Evolutionary conservation across 2,113 vertebrate species (phyloP), one percentile per base, ranked within the genome.

Genomic region (Setophaga kirtlandii): DNA sequence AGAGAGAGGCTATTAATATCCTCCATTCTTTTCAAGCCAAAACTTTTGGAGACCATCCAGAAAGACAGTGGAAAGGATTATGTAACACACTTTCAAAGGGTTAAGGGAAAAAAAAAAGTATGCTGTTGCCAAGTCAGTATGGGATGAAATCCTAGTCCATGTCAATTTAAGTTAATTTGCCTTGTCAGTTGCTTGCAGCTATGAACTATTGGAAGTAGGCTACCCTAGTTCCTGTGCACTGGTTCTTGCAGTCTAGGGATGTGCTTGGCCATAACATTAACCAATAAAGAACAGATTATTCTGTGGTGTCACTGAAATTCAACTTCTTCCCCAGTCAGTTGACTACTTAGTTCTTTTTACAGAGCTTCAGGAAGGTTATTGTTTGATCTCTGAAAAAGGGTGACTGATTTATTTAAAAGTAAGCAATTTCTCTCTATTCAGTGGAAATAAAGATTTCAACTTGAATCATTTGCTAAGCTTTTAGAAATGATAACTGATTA

Each of bases 131-230:
- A 53, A 39, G 27, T 73, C 73, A 56, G 41, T 49, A 73, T 69
- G 71, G 86, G 55, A 73, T 92, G 73, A 92, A 92, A 65, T 77
- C 58, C 86, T 73, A 52, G 75, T 71, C 58, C 19, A 2, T 68
- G 79, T 65, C 71, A 44, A 6, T 62, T 85, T 28, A 44, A 85
- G 12, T 90, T 92, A 77, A 74, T 90, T 65, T 90, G 49, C 31
- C 85, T 83, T 93, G 60, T 71, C 58, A 44, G 58, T 83, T 86
- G 59, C 64, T 90, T 86, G 88, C 89, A 93, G 71, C 68, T 90
- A 1, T 56, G 70, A 64, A 24, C 42, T 75, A 47, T 53, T 92
- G 68, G 78, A 90, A 87, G 23, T 3, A 41, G 53, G 49, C 49
- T 83, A 39, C 55, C 39, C 70, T 55, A 46, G 19, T 73, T 92